Evolutionary conservation across 2,113 vertebrate genomes (phyloP), one percentile per base, ranked within the genome.

Genomic region (Otus sunia): DNA sequence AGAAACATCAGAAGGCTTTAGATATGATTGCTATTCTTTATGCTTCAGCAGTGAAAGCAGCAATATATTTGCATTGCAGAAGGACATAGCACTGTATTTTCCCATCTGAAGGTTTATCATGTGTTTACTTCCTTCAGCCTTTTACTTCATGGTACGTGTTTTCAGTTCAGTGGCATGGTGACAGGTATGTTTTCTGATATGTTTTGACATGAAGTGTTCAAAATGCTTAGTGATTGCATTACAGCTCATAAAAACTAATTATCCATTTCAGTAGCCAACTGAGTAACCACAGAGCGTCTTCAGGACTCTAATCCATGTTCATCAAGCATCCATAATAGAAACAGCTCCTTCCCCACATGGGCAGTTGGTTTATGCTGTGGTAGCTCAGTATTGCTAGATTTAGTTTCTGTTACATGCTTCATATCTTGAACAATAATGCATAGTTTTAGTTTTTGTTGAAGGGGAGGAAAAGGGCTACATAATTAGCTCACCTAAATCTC

Each of bases 171-270:
- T 89, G 37, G 22, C 53, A n/a, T 4, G 12, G 76, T 84, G 52
- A 75, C 91, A 91, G 64, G 47, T 96, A 64, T 86, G 56, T 49
- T 55, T 69, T 87, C 88, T 94, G 81, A 96, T 90, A 81, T 39
- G 87, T 69, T 91, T 95, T 96, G 75, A 34, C 90, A 75, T 58
- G 58, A 95, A 53, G 90, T 29, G 71, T 86, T 97, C 86, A 73
- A 79, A 89, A 91, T 68, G 59, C 64, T 92, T 26, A 92, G 76
- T 86, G 76, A 64, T 67, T 76, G 76, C 45, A 32, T 86, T 93
- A 88, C 34, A 90, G 84, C 90, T 83, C 49, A 82, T 94, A 92
- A 95, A 91, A 89, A 60, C 77, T 93, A 94, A 93, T 96, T 96
- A 90, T 79, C 62, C 78, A 52, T 94, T 96, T 96, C 84, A 81